Conservation (phyloP, 1,140 invertebrate species). For the Danaus plexippus region DNA sequence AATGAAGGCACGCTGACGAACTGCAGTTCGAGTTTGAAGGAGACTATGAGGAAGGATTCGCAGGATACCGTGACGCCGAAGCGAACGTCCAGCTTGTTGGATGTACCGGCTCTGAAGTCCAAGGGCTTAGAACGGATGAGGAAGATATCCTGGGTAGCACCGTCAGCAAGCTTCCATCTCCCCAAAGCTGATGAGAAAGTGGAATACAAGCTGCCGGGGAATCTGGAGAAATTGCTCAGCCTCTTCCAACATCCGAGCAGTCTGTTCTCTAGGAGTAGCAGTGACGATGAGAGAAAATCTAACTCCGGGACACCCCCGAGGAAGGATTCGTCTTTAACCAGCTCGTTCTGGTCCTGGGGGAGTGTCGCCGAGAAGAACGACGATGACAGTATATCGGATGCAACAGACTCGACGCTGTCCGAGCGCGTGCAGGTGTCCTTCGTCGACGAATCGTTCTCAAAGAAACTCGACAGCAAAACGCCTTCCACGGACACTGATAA, state of each 20-base stretch:
- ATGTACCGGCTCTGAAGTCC: conserved; percentile 59
- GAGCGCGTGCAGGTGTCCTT: conserved; percentile 61
- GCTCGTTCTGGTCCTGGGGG: conserved; percentile 68
- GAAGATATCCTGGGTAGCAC: conserved; percentile 73
- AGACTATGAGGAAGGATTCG: conserved; percentile 34
- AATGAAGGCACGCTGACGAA: conserved; percentile 70
- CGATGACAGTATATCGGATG: conserved; percentile 47
- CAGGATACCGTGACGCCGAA: conserved; percentile 58
- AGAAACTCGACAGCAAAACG: conserved; percentile 60
- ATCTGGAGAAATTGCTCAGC: conserved; percentile 72
- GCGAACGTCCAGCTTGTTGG: conserved; percentile 56
- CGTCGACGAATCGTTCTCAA: conserved; percentile 61
- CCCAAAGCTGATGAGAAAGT: conserved; percentile 54
- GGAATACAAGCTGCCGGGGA: conserved; percentile 56
- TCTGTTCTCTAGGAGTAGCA: conserved; percentile 63
- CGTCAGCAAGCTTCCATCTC: conserved; percentile 56
- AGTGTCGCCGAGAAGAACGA: conserved; percentile 43
- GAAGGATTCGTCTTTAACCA: conserved; percentile 56
- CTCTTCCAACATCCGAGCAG: conserved; percentile 72
- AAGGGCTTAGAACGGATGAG: conserved; percentile 60
- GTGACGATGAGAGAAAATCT: conserved; percentile 52
- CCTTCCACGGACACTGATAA: conserved; percentile 63
- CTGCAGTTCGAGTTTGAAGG: conserved; percentile 58
- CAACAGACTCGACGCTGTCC: conserved; percentile 56
- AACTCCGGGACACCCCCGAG: conserved; percentile 58